Conservation (phyloP, 2,888 invertebrate genomes). For the Polylopha cassiicola region DNA sequence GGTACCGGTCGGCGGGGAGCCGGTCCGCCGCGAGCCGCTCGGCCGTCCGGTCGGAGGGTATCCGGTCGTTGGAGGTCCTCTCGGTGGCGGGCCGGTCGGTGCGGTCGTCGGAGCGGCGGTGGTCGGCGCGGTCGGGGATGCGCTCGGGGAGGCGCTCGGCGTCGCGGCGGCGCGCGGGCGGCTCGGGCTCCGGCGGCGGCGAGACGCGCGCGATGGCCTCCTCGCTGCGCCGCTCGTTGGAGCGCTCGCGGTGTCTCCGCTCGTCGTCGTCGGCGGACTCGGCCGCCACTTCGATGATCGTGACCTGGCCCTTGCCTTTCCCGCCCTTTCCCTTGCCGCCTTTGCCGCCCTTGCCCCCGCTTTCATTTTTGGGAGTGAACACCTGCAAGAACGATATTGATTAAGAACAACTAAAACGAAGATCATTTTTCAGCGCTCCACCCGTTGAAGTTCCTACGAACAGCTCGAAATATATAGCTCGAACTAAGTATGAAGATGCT, state of each 20-base stretch:
- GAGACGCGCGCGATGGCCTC: constrained; percentile 60
- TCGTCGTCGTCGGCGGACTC: constrained; percentile 62
- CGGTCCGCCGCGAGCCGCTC: constrained; percentile 29
- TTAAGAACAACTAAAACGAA: constrained; percentile 3
- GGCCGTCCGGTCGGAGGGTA: constrained; percentile 30
- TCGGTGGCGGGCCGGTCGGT: constrained; percentile 30
- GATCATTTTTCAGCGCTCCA: too few species aligned
- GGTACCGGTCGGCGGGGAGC: constrained; percentile 28
- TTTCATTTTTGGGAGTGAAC: constrained; percentile 77
- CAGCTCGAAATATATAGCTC: too few species aligned
- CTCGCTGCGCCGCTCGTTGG: constrained; percentile 50
- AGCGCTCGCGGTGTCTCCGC: constrained; percentile 57
- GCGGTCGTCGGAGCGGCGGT: constrained; percentile 25
- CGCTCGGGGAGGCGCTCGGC: constrained; percentile 37
- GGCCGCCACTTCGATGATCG: constrained; percentile 79
- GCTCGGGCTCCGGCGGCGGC: constrained; percentile 49
- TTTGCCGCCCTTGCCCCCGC: constrained; percentile 83
- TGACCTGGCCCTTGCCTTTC: constrained; percentile 84
- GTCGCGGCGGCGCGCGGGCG: constrained; percentile 36
- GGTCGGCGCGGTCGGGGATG: constrained; percentile 23
- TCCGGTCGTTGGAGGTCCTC: constrained; percentile 35
- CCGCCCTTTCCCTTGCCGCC: constrained; percentile 85
- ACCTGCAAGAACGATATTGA: constrained; percentile 43
- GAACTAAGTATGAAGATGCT: too few species aligned
- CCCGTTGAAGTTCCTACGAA: too few species aligned